Percentiles rank a stretch among this genome's conserved stretches.
phyloP scores from a whole-genome alignment of 1,140 invertebrate genomes.

The Ostrea denselamellosa region DNA sequence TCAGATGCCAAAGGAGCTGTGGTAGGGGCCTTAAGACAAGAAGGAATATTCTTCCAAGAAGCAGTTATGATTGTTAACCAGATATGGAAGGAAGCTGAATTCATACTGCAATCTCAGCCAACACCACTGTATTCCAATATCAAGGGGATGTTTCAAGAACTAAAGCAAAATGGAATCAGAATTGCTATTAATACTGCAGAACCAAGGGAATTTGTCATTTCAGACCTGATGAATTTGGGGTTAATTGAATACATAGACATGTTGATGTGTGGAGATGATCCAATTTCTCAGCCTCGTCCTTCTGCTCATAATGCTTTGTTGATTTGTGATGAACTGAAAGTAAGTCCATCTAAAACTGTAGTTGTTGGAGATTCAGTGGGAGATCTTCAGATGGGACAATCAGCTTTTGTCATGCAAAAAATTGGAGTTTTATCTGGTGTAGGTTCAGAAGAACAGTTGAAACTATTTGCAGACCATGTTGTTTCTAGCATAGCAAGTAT shows the following conservation, averaged over 20 bases:
- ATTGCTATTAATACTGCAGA: constrained; percentile 80
- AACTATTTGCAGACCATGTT: constrained; percentile 69
- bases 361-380: constrained; percentile 80
- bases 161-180: constrained; percentile 77
- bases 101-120: constrained; percentile 54
- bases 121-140: constrained; percentile 61
- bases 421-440: constrained; percentile 79
- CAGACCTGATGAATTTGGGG: constrained; percentile 71
- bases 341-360: constrained; percentile 74
- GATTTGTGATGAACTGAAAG: constrained; percentile 78
- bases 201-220: constrained; percentile 72
- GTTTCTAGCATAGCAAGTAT: constrained; percentile 67
- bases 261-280: constrained; percentile 80
- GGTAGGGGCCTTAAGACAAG: constrained; percentile 72
- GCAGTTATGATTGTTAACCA: constrained; percentile 68
- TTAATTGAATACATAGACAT: constrained; percentile 77
- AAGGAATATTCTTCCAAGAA: constrained; percentile 75
- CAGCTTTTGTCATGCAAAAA: constrained; percentile 75
- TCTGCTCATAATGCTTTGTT: constrained; percentile 63
- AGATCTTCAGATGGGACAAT: constrained; percentile 78
- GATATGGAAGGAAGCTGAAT: constrained; percentile 67
- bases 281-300: constrained; percentile 73
- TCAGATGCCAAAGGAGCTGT: constrained; percentile 74
- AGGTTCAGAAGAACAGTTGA: constrained; percentile 65
- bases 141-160: constrained; percentile 70